Percentiles rank a stretch among this genome's conserved stretches.
These are phyloP conservation scores for Nomada flava DNA, from an alignment of 2,888 invertebrate species.

Conservation along the genomic window DNA sequence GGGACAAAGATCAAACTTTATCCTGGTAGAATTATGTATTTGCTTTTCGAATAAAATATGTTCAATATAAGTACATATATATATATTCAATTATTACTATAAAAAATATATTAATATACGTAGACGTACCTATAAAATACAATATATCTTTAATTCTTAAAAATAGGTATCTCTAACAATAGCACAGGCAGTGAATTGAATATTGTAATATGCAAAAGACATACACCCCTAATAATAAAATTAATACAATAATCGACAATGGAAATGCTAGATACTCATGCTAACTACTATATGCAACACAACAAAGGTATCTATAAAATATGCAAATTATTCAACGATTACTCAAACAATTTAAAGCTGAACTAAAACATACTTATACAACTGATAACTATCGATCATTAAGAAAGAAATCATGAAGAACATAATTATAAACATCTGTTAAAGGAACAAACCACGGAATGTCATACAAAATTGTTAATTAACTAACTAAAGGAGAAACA, in stretches of 20 bases:
- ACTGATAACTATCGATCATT: not conserved
- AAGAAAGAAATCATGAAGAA: slow-evolving; percentile 1
- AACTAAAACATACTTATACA: slow-evolving; percentile 9
- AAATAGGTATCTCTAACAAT: not conserved
- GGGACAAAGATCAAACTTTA: not conserved
- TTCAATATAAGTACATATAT: not conserved
- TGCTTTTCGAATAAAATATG: not conserved
- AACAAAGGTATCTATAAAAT: not conserved
- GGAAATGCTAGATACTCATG: slow-evolving; percentile 4
- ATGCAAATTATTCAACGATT: not conserved
- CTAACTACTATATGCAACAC: slow-evolving; percentile 3
- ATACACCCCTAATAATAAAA: not conserved
- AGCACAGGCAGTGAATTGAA: not conserved
- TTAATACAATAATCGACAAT: not conserved
- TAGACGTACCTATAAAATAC: not conserved
- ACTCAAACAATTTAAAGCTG: not conserved
- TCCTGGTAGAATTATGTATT: too few relatives aligned
- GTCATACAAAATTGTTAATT: slow-evolving; percentile 9
- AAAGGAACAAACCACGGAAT: slow-evolving; percentile 10
- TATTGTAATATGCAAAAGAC: not conserved
- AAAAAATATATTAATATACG: not conserved
- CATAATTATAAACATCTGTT: slow-evolving; percentile 1
- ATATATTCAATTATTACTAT: not conserved
- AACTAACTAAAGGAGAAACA: slow-evolving; percentile 5
- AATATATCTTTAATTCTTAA: not conserved